Conservation (phyloP, 2,888 invertebrate genomes). For the Plagodis pulveraria region DNA sequence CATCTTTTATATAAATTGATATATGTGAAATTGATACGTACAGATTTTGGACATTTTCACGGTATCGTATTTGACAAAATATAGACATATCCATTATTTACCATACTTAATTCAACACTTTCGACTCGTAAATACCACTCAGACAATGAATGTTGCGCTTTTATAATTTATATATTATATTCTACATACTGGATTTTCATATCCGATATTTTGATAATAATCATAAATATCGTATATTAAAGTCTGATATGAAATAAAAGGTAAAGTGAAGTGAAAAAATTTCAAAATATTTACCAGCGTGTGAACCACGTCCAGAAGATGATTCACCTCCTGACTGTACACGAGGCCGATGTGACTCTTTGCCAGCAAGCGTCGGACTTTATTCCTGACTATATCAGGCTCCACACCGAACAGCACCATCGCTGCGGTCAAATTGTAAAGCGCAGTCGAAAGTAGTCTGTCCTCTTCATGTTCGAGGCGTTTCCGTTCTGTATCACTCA, state of each 20-base stretch:
- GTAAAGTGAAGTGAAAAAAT: neutral
- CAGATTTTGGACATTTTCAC: no score
- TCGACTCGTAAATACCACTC: no score
- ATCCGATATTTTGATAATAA: no score
- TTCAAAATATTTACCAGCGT: constrained; percentile 89
- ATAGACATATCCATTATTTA: no score
- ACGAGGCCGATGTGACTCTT: constrained; percentile 99
- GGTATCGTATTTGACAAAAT: no score
- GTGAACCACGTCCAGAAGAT: constrained; percentile 96
- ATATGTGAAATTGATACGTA: no score
- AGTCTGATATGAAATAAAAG: neutral
- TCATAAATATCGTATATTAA: neutral
- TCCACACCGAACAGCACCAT: constrained; percentile 96
- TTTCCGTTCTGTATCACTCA: constrained; percentile 96
- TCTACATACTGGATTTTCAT: no score
- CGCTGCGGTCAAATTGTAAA: constrained; percentile 98
- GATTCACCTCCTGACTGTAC: constrained; percentile 98
- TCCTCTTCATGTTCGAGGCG: constrained; percentile 99
- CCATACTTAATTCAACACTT: no score
- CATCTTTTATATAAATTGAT: no score
- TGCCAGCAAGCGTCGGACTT: constrained; percentile 95
- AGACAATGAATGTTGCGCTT: no score
- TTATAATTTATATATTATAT: no score
- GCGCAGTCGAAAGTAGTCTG: constrained; percentile 95
- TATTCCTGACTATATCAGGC: constrained; percentile 93